Percentiles rank a stretch among this genome's conserved stretches.
Evolutionary conservation across 2,113 vertebrate genomes (phyloP).

Genomic region (Trichomycterus rosablanca): DNA sequence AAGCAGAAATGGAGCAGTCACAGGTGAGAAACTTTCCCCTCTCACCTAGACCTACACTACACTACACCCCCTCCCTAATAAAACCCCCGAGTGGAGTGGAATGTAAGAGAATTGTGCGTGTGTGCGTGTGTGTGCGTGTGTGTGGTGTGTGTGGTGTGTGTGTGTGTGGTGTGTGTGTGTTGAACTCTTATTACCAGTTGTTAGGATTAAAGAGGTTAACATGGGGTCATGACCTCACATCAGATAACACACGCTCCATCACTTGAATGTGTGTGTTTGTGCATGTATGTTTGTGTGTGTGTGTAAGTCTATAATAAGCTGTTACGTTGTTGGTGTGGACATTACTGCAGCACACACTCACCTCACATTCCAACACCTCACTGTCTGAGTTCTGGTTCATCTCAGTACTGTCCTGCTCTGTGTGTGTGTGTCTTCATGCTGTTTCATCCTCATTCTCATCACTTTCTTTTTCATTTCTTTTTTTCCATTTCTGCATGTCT

Average conservation of each 20-base stretch:
- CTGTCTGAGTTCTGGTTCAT: too few relatives aligned
- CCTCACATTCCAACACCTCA: too few relatives aligned
- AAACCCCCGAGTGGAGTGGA: too few relatives aligned
- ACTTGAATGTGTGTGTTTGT: slow-evolving; percentile 41
- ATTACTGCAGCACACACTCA: too few relatives aligned
- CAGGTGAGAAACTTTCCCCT: slow-evolving; percentile 76
- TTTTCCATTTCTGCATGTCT: slow-evolving; percentile 36
- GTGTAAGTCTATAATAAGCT: too few relatives aligned
- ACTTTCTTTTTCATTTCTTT: slow-evolving; percentile 1
- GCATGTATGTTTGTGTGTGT: slow-evolving; percentile 46
- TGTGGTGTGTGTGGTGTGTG: slow-evolving; percentile 9
- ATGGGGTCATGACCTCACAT: slow-evolving; percentile 61
- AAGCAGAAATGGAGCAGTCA: slow-evolving; percentile 96
- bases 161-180: slow-evolving; percentile 9
- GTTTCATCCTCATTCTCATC: slow-evolving; percentile 23
- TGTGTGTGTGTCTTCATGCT: background rate
- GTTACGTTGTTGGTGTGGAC: too few relatives aligned
- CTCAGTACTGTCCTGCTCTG: background rate
- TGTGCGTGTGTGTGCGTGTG: slow-evolving; percentile 11
- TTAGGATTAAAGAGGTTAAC: slow-evolving; percentile 61
- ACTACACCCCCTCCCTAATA: too few relatives aligned
- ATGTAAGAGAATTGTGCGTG: background rate
- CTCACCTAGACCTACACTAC: too few relatives aligned
- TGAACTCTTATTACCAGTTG: slow-evolving; percentile 66
- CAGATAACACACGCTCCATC: slow-evolving; percentile 63